phyloP scores from a whole-genome alignment of 1,140 invertebrate species.

The Mercenaria mercenaria region DNA sequence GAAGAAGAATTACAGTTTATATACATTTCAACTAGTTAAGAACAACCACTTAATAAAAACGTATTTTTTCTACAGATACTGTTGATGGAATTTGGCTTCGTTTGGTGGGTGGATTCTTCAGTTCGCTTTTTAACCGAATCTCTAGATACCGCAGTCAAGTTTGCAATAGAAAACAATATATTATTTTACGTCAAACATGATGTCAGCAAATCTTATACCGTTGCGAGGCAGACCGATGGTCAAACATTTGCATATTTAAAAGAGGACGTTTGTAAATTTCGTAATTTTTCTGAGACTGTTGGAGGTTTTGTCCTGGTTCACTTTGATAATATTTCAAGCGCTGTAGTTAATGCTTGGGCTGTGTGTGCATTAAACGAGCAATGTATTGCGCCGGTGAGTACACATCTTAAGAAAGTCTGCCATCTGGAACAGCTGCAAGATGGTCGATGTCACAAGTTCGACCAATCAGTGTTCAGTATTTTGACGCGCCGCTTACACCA shows the following conservation, averaged over 20 bases:
- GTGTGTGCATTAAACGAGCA: background rate
- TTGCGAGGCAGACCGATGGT: background rate
- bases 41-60: too few species aligned
- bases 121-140: background rate
- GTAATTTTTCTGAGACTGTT: background rate
- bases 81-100: constrained; percentile 47
- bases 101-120: constrained; percentile 45
- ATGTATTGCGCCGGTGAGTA: background rate
- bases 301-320: background rate
- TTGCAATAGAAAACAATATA: background rate
- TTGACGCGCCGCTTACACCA: background rate
- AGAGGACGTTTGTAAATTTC: constrained; percentile 46
- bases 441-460: constrained; percentile 30
- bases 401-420: background rate
- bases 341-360: background rate
- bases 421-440: background rate
- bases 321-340: background rate
- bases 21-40: background rate
- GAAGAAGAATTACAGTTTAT: background rate
- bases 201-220: background rate
- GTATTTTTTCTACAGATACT: background rate
- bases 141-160: background rate
- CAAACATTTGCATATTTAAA: constrained; percentile 10
- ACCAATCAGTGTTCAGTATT: constrained; percentile 45
- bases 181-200: background rate